Evolutionary conservation across 2,797 vertebrate species (phyloP).

Genomic region (Coregonus sp.): DNA sequence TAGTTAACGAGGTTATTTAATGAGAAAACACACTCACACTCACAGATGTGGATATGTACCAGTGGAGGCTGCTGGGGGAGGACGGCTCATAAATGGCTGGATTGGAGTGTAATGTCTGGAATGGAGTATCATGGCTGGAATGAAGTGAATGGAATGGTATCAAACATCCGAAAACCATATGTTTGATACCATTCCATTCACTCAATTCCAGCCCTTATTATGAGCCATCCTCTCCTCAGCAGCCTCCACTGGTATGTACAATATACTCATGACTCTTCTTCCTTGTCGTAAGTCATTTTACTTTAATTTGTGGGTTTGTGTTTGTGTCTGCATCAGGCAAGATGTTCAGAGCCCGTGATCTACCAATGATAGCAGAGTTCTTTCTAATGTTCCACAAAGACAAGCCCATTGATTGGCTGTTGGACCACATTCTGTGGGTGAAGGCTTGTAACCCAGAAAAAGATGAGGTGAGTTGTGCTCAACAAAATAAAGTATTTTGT

Average conservation of each 20-base stretch:
- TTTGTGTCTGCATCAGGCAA: constrained; percentile 72
- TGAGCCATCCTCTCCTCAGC: no score
- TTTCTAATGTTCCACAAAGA: constrained; percentile 92
- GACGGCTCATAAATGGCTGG: no score
- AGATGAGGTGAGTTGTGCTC: constrained; percentile 74
- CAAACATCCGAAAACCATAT: no score
- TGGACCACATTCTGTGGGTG: constrained; percentile 86
- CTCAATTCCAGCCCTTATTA: no score
- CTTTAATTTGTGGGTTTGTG: background rate
- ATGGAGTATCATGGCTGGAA: no score
- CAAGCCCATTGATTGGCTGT: constrained; percentile 89
- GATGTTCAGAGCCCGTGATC: constrained; percentile 77
- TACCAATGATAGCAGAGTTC: constrained; percentile 81
- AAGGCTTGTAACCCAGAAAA: constrained; percentile 84
- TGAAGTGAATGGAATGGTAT: no score
- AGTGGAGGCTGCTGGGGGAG: no score
- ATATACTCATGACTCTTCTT: background rate
- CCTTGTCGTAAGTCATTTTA: background rate
- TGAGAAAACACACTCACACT: background rate
- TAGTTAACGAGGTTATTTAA: background rate
- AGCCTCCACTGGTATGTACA: background rate
- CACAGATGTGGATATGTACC: background rate
- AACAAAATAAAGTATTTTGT: background rate
- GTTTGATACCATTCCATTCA: no score
- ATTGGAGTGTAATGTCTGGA: no score